phyloP scores from a whole-genome alignment of 2,113 vertebrate genomes.

The Perca flavescens region DNA sequence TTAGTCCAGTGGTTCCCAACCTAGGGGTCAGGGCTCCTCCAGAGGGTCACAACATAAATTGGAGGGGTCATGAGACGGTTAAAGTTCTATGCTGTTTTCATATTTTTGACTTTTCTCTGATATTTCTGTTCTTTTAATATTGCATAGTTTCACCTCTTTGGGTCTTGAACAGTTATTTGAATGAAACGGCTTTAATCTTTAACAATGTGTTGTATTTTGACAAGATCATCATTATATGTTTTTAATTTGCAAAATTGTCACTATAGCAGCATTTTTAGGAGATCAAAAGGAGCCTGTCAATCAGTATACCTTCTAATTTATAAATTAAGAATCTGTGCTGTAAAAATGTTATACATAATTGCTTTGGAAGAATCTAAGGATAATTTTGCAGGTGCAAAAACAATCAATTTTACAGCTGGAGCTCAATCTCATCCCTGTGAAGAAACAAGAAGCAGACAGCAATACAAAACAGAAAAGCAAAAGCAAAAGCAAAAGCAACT shows the following conservation, averaged over 20 bases:
- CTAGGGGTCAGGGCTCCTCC: not conserved
- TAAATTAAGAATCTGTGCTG: not conserved
- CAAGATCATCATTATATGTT: not conserved
- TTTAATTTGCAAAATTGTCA: not conserved
- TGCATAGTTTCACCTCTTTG: not conserved
- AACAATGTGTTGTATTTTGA: not conserved
- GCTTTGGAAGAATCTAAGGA: constrained; percentile 4
- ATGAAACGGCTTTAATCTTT: not conserved
- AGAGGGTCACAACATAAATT: not conserved
- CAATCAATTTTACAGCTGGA: constrained; percentile 7
- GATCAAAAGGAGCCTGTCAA: constrained; percentile 9
- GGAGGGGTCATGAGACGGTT: not conserved
- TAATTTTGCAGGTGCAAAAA: constrained; percentile 19
- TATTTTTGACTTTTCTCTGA: not conserved
- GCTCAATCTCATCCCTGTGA: constrained; percentile 8
- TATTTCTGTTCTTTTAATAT: not conserved
- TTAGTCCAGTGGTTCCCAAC: not conserved
- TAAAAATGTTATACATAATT: not conserved
- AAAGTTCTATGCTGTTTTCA: not conserved
- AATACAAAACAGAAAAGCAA: not conserved
- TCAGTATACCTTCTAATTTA: not conserved
- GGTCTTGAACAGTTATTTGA: not conserved
- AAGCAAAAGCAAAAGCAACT: constrained; percentile 13
- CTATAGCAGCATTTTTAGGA: not conserved
- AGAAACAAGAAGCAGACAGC: constrained; percentile 22